Evolutionary conservation across 1,140 invertebrate species (phyloP), one percentile per base, ranked within the genome.

Genomic region (Megathymus violae): DNA sequence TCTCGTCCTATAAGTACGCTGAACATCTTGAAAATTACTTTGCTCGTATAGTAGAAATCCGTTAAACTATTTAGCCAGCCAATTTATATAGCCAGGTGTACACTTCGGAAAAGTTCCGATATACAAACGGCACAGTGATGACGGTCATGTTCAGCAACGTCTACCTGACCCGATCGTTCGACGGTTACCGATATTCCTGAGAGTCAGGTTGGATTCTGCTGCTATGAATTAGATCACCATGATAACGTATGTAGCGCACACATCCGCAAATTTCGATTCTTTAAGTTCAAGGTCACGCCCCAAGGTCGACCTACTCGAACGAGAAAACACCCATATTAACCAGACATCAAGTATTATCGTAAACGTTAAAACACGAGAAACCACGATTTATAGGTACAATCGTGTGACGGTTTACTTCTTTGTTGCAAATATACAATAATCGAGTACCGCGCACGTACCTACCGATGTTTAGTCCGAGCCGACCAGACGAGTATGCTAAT

Each of bases 251-350:
- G 51, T 22, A 22, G 51, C 51, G 38, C 10, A 31, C 38, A 41
- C 14, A 56, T 31, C 36, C 4, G 27, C 51, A 63, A 56, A 66
- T 60, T 67, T 71, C 50, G 67, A 67, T 67, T 67, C 68, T 72
- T 60, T 52, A 81, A 75, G 76, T 75, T 84, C 81, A 85, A 88
- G 85, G 85, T 84, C 81, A 74, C 62, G 41, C 62, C 51, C 51
- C 80, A 87, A 87, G 81, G 84, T 85, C 84, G 76, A 59, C 7
- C 22, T 58, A 69, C 48, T 69, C 44, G 62, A 78, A 77, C 75
- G 74, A 78, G 66, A 58, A 66, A 69, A 62, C n/a, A 19, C 41
- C 11, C 16, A 13, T 54, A 56, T 56, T 14, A 27, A 14, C 19
- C 13, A 13, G 22, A 22, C 43, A 43, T 5, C 9, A 4, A 11